Evolutionary conservation across 1,140 invertebrate species (phyloP).

Genomic region (Drosophila takahashii): DNA sequence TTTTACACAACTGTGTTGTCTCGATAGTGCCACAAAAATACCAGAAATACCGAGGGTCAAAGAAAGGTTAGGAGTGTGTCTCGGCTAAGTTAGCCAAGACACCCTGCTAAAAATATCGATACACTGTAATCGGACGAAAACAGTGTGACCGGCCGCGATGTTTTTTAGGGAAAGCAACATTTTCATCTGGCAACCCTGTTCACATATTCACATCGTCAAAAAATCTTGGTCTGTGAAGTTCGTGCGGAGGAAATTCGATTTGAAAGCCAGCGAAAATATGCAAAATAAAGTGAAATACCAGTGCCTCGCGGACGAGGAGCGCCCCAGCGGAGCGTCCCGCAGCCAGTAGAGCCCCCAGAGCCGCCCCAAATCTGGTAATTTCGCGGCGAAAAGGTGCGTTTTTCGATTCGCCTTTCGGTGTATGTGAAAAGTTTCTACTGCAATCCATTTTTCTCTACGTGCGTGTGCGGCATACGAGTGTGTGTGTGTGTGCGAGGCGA

Average conservation of each 20-base stretch:
- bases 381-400: slow-evolving; percentile 45
- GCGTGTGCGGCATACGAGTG: slow-evolving; percentile 56
- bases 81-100: no score
- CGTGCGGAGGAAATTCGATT: slow-evolving; percentile 24
- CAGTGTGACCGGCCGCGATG: neutral
- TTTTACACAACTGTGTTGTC: neutral
- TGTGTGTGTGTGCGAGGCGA: slow-evolving; percentile 34
- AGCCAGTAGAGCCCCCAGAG: slow-evolving; percentile 8
- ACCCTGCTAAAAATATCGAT: no score
- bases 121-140: neutral
- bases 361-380: slow-evolving; percentile 3
- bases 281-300: slow-evolving; percentile 67
- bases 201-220: slow-evolving; percentile 11
- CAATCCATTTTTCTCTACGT: slow-evolving; percentile 81
- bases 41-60: neutral
- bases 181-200: no score
- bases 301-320: slow-evolving; percentile 53
- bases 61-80: no score
- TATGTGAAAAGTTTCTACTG: slow-evolving; percentile 80
- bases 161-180: no score
- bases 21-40: neutral
- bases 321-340: slow-evolving; percentile 17
- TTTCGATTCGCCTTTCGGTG: slow-evolving; percentile 43
- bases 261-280: slow-evolving; percentile 60
- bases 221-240: slow-evolving; percentile 9